Evolutionary conservation across 2,888 invertebrate species (phyloP).

Genomic region (Cryptosula pallasiana): DNA sequence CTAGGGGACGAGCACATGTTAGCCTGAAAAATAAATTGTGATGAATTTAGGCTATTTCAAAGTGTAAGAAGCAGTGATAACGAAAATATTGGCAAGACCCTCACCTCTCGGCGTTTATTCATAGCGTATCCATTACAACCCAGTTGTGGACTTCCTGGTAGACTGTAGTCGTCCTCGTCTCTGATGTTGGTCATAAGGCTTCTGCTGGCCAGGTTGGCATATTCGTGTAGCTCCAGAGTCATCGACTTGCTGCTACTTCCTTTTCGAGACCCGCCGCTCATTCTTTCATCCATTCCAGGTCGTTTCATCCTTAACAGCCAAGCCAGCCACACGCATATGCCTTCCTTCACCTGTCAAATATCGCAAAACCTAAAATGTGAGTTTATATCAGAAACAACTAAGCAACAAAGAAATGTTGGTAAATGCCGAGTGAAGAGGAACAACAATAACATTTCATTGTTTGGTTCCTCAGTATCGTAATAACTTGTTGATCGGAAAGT

Average conservation of each 20-base stretch:
- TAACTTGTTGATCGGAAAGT: no score
- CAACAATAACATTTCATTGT: no score
- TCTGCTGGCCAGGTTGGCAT: constrained; percentile 5
- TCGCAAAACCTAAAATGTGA: no score
- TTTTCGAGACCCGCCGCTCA: background rate
- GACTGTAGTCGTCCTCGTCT: constrained; percentile 24
- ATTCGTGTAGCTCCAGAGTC: background rate
- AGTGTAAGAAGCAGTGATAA: no score
- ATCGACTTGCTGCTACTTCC: background rate
- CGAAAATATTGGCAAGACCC: no score
- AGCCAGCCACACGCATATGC: constrained; percentile 95
- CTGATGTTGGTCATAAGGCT: constrained; percentile 23
- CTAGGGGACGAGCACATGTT: background rate
- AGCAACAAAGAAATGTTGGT: no score
- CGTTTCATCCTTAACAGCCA: constrained; percentile 93
- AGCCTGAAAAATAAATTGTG: background rate
- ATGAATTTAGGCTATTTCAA: background rate
- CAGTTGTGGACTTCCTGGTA: background rate
- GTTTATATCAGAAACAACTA: no score
- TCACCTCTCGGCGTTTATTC: background rate
- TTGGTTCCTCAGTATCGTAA: no score
- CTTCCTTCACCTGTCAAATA: constrained; percentile 73
- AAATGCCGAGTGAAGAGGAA: no score
- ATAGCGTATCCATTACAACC: background rate
- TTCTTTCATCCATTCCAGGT: constrained; percentile 56